Conservation (phyloP, 1,140 invertebrate genomes). For the Grapholita molesta region DNA sequence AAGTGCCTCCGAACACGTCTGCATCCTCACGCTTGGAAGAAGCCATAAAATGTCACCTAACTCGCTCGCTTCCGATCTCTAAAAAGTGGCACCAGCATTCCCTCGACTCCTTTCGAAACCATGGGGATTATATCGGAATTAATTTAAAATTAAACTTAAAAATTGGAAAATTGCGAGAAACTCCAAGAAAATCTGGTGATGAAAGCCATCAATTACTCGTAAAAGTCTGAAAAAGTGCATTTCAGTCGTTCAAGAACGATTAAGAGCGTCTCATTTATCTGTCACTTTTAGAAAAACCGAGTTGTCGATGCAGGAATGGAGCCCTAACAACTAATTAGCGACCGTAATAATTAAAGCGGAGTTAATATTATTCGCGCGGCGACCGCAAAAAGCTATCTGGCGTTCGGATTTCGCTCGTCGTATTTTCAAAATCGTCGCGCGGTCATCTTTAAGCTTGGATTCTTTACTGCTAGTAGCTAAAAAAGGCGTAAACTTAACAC, state of each 20-base stretch:
- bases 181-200: neutral
- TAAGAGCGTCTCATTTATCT: conserved; percentile 13
- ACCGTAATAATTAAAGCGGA: conserved; percentile 64
- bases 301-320: conserved; percentile 22
- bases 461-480: conserved; percentile 23
- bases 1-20: conserved; percentile 12
- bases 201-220: conserved; percentile 10
- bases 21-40: conserved; percentile 33
- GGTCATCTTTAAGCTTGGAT: conserved; percentile 61
- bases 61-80: conserved; percentile 14
- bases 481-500: conserved; percentile 17
- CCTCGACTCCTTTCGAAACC: neutral
- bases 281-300: conserved; percentile 15
- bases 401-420: conserved; percentile 68
- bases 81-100: conserved; percentile 11
- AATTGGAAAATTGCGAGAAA: conserved; percentile 1
- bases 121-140: neutral
- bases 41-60: conserved; percentile 48
- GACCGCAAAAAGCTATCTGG: conserved; percentile 60
- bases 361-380: conserved; percentile 45
- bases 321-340: conserved; percentile 66
- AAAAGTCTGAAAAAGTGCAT: neutral
- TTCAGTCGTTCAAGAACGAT: conserved; percentile 3
- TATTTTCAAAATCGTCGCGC: conserved; percentile 72
- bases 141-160: neutral